Base-by-base conservation (phyloP, 2,888 invertebrate genomes). In the Acanthosoma haemorrhoidale region DNA sequence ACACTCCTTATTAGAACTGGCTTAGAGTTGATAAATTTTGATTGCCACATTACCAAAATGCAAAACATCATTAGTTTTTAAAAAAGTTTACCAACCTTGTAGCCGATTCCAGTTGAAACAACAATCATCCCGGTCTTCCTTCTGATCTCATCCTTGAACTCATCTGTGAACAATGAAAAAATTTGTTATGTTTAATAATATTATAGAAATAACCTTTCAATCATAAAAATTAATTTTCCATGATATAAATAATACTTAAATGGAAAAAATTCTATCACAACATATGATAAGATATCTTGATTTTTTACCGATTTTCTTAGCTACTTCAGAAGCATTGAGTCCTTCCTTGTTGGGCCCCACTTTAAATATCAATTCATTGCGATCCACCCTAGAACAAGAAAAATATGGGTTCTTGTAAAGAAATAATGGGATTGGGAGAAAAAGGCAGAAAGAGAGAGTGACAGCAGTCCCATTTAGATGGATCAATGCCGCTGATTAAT, bases 291-390 rank as follows among this genome's bases (percentile, higher is more conserved):
- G 11, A 11, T n/a, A n/a, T 58, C n/a, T 21, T 32, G 58, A 58
- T 57, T 25, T 72, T 81, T 83, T 81, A 89, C 90, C 86, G 74
- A 90, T 86, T 76, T 81, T 83, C 68, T 80, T 82, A 2, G 87
- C 88, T 9, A 91, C 85, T 75, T 87, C 86, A 4, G 84, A 84
- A 1, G 90, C 87, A 76, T 87, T 87, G 74, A 87, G 83, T 16
- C 86, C 85, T 76, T 85, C 84, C 71, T 81, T 83, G 75, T 88
- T 88, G 64, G 85, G 84, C 70, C 85, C 84, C 2, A 91, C 89
- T 82, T 86, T 88, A 78, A 91, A 92, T 0, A 87, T 87, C 0
- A 94, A 89, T 80, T 91, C 90, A 73, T 88, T 87, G 15, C 85
- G 83, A 75, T 89, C 89, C 72, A 91, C 88, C 73, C 92, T 88